phyloP scores from a whole-genome alignment of 2,113 vertebrate species.

The Acanthochromis polyacanthus region DNA sequence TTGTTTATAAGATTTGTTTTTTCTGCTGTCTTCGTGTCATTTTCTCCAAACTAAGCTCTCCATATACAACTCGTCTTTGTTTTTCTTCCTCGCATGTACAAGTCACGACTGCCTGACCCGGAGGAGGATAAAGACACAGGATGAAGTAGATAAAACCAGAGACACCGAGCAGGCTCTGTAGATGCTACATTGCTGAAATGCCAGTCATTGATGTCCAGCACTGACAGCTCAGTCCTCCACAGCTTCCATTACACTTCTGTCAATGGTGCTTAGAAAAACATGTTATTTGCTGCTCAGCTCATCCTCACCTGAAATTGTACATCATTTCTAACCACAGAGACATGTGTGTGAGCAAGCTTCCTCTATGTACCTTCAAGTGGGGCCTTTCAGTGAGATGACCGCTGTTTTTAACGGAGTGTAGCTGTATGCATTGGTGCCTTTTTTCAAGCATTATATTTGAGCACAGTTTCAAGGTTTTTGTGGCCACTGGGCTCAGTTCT shows the following conservation, averaged over 20 bases:
- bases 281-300: background rate
- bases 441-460: too few relatives aligned
- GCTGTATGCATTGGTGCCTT: background rate
- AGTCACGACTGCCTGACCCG: constrained; percentile 6
- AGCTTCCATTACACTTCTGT: constrained; percentile 6
- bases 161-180: too few relatives aligned
- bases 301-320: background rate
- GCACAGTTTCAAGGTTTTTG: too few relatives aligned
- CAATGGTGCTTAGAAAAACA: background rate
- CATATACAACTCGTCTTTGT: background rate
- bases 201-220: background rate
- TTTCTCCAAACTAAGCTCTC: background rate
- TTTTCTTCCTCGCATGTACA: background rate
- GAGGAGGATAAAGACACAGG: background rate
- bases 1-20: constrained; percentile 30
- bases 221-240: background rate
- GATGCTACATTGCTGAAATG: background rate
- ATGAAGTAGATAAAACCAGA: background rate
- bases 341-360: background rate
- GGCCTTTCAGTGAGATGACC: background rate
- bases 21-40: background rate
- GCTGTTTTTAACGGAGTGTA: background rate
- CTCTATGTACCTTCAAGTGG: background rate
- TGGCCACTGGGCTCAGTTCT: too few relatives aligned
- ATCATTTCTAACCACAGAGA: background rate